Conservation (phyloP, 35 echinoderm and acorn worm species). For the Apostichopus californicus region DNA sequence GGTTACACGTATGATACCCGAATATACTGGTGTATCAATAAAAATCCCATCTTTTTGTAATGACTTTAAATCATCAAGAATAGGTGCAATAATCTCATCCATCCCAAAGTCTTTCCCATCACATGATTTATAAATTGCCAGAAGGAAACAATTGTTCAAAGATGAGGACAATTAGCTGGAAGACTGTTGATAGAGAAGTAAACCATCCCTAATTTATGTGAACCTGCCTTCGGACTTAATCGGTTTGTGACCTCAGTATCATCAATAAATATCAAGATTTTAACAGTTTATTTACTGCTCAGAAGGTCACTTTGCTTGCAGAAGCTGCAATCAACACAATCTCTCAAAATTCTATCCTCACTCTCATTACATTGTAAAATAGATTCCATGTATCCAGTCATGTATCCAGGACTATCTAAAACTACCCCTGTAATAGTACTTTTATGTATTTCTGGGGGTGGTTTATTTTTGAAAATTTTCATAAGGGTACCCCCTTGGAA, state of each 20-base stretch:
- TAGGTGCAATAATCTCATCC: not conserved
- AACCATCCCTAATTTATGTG: conserved; percentile 64
- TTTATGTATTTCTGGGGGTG: too few relatives aligned
- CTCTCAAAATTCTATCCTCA: not conserved
- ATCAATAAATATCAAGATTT: conserved; percentile 51
- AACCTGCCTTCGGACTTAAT: conserved; percentile 59
- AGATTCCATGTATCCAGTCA: too few relatives aligned
- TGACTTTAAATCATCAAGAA: conserved; percentile 10
- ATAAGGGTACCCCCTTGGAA: too few relatives aligned
- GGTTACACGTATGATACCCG: too few relatives aligned
- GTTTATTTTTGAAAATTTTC: too few relatives aligned
- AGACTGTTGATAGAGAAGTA: conserved; percentile 64
- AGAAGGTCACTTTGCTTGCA: not conserved
- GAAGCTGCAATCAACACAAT: conserved; percentile 56
- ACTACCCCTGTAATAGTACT: too few relatives aligned
- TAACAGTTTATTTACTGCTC: not conserved
- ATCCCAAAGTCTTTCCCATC: conserved; percentile 67
- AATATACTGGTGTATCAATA: too few relatives aligned
- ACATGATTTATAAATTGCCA: conserved; percentile 60
- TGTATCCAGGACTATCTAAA: too few relatives aligned
- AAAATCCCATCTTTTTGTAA: conserved; percentile 10
- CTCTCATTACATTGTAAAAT: too few relatives aligned
- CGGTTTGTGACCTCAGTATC: conserved; percentile 69
- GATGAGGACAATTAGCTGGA: conserved; percentile 52
- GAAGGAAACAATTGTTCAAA: conserved; percentile 54